A percentile compares a stretch with the other conserved stretches of the same genome.
These are phyloP conservation scores for Porites lutea DNA, from an alignment of 64 coral and sea anemone genomes.

Conservation along the genomic window DNA sequence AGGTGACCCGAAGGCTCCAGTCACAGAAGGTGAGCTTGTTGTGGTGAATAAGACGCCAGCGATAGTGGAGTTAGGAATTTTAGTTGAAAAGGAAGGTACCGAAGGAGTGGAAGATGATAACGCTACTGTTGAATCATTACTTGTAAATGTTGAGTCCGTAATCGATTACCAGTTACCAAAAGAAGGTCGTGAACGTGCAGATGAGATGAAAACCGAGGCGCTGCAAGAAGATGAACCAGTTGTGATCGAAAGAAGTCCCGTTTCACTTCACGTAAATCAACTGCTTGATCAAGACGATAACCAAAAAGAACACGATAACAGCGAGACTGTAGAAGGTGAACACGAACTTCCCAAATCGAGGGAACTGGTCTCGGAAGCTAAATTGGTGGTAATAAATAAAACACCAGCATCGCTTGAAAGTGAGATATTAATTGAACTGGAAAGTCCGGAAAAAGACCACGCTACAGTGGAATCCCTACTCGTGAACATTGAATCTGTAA, in stretches of 20 bases:
- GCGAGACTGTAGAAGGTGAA: too few species aligned
- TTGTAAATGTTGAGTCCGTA: background rate
- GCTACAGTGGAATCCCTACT: background rate
- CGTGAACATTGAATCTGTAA: background rate
- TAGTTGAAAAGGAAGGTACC: background rate
- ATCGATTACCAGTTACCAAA: background rate
- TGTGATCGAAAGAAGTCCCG: constrained; percentile 5
- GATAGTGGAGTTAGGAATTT: background rate
- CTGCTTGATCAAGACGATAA: background rate
- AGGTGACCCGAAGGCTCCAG: background rate
- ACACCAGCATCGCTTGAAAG: background rate
- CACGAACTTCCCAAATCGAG: background rate
- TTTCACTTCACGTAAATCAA: background rate
- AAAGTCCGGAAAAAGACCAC: background rate
- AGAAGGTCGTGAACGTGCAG: background rate
- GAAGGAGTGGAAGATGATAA: background rate
- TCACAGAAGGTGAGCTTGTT: background rate
- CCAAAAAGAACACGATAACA: background rate
- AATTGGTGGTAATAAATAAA: background rate
- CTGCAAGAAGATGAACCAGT: background rate
- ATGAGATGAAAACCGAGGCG: background rate
- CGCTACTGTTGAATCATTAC: background rate
- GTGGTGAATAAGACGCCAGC: background rate
- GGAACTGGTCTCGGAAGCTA: constrained; percentile 7
- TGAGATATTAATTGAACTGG: background rate